Percentiles rank a stretch among this genome's conserved stretches.
Evolutionary conservation across 2,797 vertebrate genomes (phyloP).

Genomic region (Heterohyrax brucei): DNA sequence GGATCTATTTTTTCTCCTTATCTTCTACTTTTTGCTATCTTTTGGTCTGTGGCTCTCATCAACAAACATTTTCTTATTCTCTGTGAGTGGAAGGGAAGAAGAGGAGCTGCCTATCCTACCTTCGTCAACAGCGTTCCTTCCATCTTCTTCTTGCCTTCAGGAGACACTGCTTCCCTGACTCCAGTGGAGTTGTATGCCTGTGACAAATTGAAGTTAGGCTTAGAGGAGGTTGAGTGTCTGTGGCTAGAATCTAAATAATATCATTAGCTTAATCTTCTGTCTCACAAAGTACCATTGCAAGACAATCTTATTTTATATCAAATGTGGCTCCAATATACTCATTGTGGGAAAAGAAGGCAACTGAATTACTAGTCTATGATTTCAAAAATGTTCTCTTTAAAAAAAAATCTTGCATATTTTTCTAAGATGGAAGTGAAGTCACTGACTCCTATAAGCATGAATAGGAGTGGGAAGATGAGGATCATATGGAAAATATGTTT

Average conservation of each 20-base stretch:
- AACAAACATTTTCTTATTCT: conserved; percentile 41
- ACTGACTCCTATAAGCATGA: background rate
- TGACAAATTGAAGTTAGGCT: background rate
- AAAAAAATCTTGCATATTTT: background rate
- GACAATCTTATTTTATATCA: background rate
- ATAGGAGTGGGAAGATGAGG: background rate
- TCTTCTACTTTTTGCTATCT: conserved; percentile 15
- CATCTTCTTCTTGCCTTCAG: background rate
- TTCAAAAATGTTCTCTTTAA: background rate
- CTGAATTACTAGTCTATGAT: background rate
- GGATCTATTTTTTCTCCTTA: conserved; percentile 5
- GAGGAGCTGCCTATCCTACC: rapidly evolving
- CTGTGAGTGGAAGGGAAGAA: conserved; percentile 12
- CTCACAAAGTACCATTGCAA: background rate
- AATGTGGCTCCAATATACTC: background rate
- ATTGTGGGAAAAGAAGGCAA: background rate
- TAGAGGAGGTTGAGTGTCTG: background rate
- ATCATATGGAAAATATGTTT: conserved; percentile 69
- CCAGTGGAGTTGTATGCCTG: background rate
- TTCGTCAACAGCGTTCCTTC: background rate
- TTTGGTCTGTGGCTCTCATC: conserved; percentile 46
- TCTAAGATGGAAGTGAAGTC: background rate
- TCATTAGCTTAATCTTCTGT: background rate
- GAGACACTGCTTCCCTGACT: background rate
- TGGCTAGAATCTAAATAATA: background rate